phyloP scores from a whole-genome alignment of 2,888 invertebrate genomes.

The Gymnosoma rotundatum region DNA sequence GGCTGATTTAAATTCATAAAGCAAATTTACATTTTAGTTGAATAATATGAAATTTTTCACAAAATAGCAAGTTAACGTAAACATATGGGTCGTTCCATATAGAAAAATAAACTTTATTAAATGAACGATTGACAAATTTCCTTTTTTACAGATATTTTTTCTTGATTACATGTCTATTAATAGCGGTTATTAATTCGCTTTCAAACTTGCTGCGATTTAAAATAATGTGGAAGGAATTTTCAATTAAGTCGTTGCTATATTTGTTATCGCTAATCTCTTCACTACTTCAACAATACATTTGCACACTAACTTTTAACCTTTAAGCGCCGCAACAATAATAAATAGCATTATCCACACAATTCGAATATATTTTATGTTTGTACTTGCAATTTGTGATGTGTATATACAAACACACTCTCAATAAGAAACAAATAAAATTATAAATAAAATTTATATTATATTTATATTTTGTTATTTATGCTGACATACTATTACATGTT shows the following conservation, averaged over 20 bases:
- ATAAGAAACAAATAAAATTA: constrained; percentile 35
- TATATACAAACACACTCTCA: not conserved
- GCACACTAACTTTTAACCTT: not conserved
- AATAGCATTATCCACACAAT: not conserved
- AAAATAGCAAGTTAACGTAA: not conserved
- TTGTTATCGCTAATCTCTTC: not conserved
- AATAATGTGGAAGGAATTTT: not conserved
- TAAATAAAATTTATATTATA: constrained; percentile 43
- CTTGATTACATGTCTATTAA: not conserved
- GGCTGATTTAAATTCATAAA: constrained; percentile 21
- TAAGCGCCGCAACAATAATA: not conserved
- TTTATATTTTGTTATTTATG: constrained; percentile 23
- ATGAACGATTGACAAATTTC: not conserved
- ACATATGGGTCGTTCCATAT: constrained; percentile 7
- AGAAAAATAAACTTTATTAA: not conserved
- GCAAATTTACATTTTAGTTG: constrained; percentile 14
- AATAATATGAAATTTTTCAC: not conserved
- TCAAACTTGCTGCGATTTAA: not conserved
- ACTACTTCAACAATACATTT: not conserved
- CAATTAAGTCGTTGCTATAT: not conserved
- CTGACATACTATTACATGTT: not conserved
- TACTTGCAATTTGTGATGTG: not conserved
- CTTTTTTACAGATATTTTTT: not conserved
- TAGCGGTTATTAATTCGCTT: not conserved
- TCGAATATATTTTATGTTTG: too few relatives aligned